A percentile compares a stretch with the other conserved stretches of the same genome.
phyloP scores from a whole-genome alignment of 2,797 vertebrate species.

The Tragelaphus oryx region DNA sequence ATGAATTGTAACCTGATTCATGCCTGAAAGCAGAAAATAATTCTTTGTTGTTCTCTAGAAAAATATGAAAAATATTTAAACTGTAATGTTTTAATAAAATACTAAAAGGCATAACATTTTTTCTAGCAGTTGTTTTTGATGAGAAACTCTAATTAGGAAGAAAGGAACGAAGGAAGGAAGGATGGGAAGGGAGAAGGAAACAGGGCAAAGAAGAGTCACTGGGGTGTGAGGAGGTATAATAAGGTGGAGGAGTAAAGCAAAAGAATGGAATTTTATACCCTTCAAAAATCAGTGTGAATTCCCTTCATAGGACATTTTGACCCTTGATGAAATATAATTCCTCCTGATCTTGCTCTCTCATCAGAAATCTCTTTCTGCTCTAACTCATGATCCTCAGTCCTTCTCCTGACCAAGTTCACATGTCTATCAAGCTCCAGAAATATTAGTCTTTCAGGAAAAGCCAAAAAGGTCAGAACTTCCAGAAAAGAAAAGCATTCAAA shows the following conservation, averaged over 20 bases:
- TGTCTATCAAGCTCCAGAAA: background rate
- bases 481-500: background rate
- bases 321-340: background rate
- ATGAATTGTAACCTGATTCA: slow-evolving; percentile 36
- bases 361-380: background rate
- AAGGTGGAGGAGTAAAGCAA: background rate
- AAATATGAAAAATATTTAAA: background rate
- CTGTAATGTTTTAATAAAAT: background rate
- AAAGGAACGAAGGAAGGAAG: fast-evolving
- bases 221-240: background rate
- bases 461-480: background rate
- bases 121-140: background rate
- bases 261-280: background rate
- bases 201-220: background rate
- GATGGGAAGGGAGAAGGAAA: background rate
- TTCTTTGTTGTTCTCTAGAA: slow-evolving; percentile 37
- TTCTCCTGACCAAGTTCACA: background rate
- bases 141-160: background rate
- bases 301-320: background rate
- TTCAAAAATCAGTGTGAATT: background rate
- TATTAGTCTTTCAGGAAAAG: background rate
- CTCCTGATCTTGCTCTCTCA: background rate
- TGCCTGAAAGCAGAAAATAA: slow-evolving; percentile 28
- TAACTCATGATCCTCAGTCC: background rate
- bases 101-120: background rate